phyloP scores from a whole-genome alignment of 2,888 invertebrate species.

The Sericinus montela region DNA sequence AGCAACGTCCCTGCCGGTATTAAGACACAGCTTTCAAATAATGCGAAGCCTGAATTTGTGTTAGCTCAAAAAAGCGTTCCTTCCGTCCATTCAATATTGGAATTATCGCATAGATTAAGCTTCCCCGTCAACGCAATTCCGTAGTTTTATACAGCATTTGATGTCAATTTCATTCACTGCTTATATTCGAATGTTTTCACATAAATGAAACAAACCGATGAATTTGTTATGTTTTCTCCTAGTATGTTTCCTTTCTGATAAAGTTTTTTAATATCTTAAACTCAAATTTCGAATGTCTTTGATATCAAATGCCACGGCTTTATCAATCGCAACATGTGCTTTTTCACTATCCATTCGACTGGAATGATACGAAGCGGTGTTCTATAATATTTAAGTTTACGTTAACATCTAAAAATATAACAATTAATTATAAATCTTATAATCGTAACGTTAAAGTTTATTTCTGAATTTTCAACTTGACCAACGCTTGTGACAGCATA shows the following conservation, averaged over 20 bases:
- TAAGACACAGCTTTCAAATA: background rate
- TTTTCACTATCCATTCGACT: constrained; percentile 1
- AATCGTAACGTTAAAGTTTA: background rate
- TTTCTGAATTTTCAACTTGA: constrained; percentile 47
- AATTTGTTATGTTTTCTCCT: too few relatives aligned
- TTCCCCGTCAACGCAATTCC: constrained; percentile 46
- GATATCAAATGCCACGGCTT: constrained; percentile 11
- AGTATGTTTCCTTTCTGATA: too few relatives aligned
- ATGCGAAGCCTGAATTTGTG: constrained; percentile 36
- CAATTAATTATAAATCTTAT: background rate
- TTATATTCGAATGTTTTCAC: too few relatives aligned
- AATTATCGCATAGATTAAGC: constrained; percentile 65
- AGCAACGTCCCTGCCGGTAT: constrained; percentile 37
- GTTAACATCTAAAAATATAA: background rate
- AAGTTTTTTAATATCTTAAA: background rate
- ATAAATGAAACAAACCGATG: too few relatives aligned
- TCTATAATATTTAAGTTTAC: constrained; percentile 24
- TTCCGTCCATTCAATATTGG: constrained; percentile 69
- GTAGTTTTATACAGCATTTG: background rate
- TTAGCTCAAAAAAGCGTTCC: constrained; percentile 63
- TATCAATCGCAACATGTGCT: constrained; percentile 1
- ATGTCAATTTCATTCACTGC: background rate
- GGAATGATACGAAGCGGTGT: constrained; percentile 4
- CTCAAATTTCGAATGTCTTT: background rate
- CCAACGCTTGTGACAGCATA: constrained; percentile 77